Percentiles rank a stretch among this genome's conserved stretches.
Conservation (phyloP, 2,797 vertebrate species). For the Micropoecilia bifurca region DNA sequence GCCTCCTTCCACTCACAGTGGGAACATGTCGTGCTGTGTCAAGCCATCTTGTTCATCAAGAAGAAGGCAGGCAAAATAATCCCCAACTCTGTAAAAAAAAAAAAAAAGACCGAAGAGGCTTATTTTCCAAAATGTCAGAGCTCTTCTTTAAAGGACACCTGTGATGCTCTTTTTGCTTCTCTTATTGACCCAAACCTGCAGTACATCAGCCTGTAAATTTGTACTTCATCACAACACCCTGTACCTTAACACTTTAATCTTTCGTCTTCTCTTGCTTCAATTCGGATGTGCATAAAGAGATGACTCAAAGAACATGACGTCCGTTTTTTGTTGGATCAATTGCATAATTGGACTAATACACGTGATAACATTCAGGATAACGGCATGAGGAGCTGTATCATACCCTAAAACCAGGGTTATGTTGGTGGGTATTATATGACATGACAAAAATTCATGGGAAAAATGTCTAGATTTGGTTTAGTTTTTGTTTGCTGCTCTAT, state of each 20-base stretch:
- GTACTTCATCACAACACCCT: background rate
- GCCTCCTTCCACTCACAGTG: background rate
- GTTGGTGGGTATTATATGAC: background rate
- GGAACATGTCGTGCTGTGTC: background rate
- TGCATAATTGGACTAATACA: background rate
- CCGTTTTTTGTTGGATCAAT: background rate
- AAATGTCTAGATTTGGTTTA: background rate
- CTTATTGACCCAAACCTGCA: background rate
- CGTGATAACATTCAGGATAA: background rate
- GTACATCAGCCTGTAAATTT: background rate
- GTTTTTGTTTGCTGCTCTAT: no score
- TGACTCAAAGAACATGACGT: background rate
- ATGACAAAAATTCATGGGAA: background rate
- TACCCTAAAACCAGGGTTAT: background rate
- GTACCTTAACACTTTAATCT: slow-evolving; percentile 8
- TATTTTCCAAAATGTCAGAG: slow-evolving; percentile 4
- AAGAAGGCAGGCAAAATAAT: background rate
- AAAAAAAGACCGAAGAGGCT: background rate
- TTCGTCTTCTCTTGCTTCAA: background rate
- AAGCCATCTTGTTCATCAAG: background rate
- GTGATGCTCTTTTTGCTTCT: background rate
- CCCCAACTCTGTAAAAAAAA: background rate
- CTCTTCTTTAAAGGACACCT: slow-evolving; percentile 2
- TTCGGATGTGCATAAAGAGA: background rate
- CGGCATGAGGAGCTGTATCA: background rate